Conservation (phyloP, 2,113 vertebrate genomes). For the Vicugna pacos region DNA sequence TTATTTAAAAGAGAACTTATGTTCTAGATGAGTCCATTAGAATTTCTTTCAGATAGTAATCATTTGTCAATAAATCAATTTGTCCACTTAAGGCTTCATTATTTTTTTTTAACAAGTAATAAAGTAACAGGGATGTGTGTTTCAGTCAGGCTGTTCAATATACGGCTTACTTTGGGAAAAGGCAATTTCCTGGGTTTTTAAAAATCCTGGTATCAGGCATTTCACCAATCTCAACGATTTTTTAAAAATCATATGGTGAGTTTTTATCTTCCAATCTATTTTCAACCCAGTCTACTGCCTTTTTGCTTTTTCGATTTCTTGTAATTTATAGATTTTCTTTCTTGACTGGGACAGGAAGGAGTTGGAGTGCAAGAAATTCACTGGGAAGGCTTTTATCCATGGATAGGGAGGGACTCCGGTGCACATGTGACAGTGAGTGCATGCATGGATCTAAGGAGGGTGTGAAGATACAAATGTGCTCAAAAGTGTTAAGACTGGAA, state of each 20-base stretch:
- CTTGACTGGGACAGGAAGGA: neutral
- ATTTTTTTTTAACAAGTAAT: constrained; percentile 41
- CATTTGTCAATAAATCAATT: constrained; percentile 48
- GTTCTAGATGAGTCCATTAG: constrained; percentile 22
- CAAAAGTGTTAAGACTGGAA: neutral
- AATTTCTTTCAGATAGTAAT: constrained; percentile 44
- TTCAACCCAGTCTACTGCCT: neutral
- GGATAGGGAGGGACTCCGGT: neutral
- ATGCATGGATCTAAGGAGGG: neutral
- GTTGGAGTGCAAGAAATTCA: neutral
- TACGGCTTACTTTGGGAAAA: neutral
- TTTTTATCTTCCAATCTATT: constrained; percentile 54
- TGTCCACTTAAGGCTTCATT: constrained; percentile 16
- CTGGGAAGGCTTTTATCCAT: neutral
- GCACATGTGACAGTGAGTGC: neutral
- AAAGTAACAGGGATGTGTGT: neutral
- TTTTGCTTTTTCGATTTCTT: neutral
- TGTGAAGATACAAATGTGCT: neutral
- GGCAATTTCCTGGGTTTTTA: neutral
- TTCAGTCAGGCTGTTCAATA: neutral
- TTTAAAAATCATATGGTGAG: neutral
- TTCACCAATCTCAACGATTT: neutral
- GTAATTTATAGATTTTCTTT: constrained; percentile 39
- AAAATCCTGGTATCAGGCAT: neutral
- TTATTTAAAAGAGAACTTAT: constrained; percentile 54